phyloP scores from a whole-genome alignment of 92 coral and sea anemone genomes.

The Heliopora coerulea region DNA sequence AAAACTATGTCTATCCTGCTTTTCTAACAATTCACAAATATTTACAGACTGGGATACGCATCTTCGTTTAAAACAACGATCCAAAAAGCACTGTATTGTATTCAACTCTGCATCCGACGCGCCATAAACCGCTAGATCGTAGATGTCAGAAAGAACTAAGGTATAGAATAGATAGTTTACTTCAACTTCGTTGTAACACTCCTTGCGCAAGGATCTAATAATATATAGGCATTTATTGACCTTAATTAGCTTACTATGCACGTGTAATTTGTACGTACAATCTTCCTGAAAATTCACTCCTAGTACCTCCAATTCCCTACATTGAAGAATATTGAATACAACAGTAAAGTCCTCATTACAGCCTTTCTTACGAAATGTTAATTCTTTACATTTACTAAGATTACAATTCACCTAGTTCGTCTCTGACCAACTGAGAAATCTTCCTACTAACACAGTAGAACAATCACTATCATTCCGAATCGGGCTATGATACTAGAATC shows the following conservation, averaged over 20 bases:
- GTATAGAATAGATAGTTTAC: constrained; percentile 43
- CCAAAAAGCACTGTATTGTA: constrained; percentile 39
- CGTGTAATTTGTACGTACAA: constrained; percentile 33
- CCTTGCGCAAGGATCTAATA: constrained; percentile 19
- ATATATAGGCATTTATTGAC: constrained; percentile 38
- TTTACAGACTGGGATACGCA: neutral
- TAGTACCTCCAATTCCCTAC: too few species aligned
- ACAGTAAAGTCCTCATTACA: too few species aligned
- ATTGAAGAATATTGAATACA: too few species aligned
- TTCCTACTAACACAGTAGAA: too few species aligned
- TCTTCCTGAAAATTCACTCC: constrained; percentile 35
- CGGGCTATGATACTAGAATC: too few species aligned
- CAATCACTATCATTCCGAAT: too few species aligned
- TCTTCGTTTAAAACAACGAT: constrained; percentile 33
- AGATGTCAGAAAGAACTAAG: constrained; percentile 38
- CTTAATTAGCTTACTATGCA: constrained; percentile 17
- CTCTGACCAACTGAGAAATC: too few species aligned
- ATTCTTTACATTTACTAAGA: too few species aligned
- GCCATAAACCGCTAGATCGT: constrained; percentile 41
- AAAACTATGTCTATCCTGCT: too few species aligned
- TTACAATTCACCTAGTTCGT: too few species aligned
- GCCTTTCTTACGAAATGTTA: too few species aligned
- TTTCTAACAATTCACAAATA: constrained; percentile 10
- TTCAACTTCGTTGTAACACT: constrained; percentile 35
- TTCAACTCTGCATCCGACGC: constrained; percentile 32